Conservation (phyloP, 1,140 invertebrate genomes). For the Phymastichus coffea region DNA sequence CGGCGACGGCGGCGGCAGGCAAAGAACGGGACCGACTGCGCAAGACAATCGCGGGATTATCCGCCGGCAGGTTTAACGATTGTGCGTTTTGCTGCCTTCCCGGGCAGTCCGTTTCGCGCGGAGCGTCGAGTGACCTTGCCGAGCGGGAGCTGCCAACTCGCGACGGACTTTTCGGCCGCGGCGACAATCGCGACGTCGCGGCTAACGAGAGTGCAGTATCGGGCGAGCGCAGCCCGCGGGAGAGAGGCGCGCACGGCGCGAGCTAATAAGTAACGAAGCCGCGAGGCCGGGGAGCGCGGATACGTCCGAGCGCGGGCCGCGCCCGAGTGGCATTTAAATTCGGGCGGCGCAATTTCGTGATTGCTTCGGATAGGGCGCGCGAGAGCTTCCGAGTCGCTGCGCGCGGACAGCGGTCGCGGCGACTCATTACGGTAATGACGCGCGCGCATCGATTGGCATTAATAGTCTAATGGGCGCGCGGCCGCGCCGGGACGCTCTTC, state of each 20-base stretch:
- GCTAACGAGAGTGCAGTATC: no score
- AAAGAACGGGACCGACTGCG: slow-evolving; percentile 3
- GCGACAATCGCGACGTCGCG: no score
- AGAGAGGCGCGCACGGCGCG: no score
- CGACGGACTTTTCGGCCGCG: not conserved
- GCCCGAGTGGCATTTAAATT: slow-evolving; percentile 43
- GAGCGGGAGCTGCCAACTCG: not conserved
- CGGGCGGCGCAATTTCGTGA: slow-evolving; percentile 53
- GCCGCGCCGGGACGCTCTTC: not conserved
- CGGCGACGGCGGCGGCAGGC: not conserved
- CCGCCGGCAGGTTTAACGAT: no score
- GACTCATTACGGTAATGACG: slow-evolving; percentile 58
- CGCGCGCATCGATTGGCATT: slow-evolving; percentile 56
- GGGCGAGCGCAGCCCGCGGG: no score
- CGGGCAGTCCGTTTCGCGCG: no score
- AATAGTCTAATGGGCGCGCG: slow-evolving; percentile 54
- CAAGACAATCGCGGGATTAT: no score
- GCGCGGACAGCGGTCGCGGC: slow-evolving; percentile 48
- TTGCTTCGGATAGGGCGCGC: slow-evolving; percentile 45
- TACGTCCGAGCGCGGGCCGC: no score
- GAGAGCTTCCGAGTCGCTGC: not conserved
- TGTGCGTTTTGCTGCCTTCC: slow-evolving; percentile 20
- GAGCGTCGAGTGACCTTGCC: no score
- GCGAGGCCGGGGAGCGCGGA: not conserved
- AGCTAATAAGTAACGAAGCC: no score